Conservation (phyloP, 2,797 vertebrate species). For the Prunella strophiata region DNA sequence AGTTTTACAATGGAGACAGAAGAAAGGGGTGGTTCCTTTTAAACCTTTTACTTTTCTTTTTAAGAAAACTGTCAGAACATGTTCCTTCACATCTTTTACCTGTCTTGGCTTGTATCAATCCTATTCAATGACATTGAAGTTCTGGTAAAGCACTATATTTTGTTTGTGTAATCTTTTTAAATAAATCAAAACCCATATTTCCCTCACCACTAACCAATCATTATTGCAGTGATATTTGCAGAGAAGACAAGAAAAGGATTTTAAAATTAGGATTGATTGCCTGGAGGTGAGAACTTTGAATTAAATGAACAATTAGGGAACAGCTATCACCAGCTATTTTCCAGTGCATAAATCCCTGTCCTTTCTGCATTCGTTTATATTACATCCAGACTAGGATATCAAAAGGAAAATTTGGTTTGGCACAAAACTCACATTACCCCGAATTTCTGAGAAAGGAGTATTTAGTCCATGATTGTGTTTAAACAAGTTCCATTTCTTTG, state of each 20-base stretch:
- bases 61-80: neutral
- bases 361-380: neutral
- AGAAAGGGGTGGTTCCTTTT: rapidly evolving
- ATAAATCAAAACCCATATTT: neutral
- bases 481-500: neutral
- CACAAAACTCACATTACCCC: neutral
- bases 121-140: neutral
- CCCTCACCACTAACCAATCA: neutral
- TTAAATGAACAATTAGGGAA: rapidly evolving
- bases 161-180: neutral
- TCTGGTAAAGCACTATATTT: neutral
- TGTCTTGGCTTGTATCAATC: neutral
- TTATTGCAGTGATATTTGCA: neutral
- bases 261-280: neutral
- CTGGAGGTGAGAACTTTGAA: neutral
- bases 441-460: neutral
- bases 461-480: neutral
- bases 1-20: neutral
- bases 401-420: neutral
- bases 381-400: neutral
- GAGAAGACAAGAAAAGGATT: neutral
- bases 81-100: neutral
- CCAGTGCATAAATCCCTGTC: neutral
- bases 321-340: neutral
- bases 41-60: neutral